Conservation (phyloP, 2,797 vertebrate species). For the Pseudomugil tenellus region DNA sequence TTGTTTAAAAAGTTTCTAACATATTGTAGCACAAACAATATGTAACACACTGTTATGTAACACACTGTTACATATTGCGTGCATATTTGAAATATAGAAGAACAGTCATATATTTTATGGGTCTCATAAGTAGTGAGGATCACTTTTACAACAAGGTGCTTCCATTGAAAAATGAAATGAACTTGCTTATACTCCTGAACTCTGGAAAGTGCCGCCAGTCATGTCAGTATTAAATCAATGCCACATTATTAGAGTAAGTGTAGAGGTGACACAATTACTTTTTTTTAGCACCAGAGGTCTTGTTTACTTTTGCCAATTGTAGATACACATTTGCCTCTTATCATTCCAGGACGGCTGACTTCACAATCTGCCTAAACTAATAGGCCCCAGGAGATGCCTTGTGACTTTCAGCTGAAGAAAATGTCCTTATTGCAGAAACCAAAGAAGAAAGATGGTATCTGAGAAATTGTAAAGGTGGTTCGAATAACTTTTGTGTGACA, state of each 20-base stretch:
- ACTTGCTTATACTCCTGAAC: not conserved
- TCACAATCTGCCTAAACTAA: slow-evolving; percentile 48
- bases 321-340: slow-evolving; percentile 37
- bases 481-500: slow-evolving; percentile 12
- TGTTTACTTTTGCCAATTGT: slow-evolving; percentile 44
- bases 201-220: not conserved
- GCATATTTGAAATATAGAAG: not conserved
- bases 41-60: too few species aligned
- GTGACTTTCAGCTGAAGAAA: slow-evolving; percentile 46
- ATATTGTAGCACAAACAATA: too few species aligned
- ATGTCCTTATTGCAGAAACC: slow-evolving; percentile 37
- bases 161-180: not conserved
- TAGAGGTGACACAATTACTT: slow-evolving; percentile 44
- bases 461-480: slow-evolving; percentile 32
- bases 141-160: not conserved
- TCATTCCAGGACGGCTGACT: slow-evolving; percentile 43
- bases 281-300: slow-evolving; percentile 25
- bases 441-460: slow-evolving; percentile 35
- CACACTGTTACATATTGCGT: not conserved
- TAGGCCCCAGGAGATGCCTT: slow-evolving; percentile 38
- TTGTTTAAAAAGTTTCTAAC: not conserved
- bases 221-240: slow-evolving; percentile 26
- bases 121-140: not conserved
- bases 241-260: slow-evolving; percentile 16
- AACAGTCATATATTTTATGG: not conserved